Conservation (phyloP, 1,140 invertebrate species). For the Brachionus asplanchnoidis region DNA sequence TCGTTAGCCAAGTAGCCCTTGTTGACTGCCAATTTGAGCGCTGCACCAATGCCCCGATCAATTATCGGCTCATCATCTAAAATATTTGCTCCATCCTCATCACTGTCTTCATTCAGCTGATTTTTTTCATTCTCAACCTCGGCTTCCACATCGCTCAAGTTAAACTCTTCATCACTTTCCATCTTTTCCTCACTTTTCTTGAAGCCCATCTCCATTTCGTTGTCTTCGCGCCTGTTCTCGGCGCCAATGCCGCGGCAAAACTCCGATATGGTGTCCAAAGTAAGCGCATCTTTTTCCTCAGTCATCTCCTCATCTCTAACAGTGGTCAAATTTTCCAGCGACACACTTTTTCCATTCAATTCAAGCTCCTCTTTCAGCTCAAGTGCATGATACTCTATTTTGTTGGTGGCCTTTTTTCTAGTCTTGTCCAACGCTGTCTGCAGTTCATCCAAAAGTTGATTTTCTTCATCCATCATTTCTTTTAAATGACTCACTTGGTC, state of each 20-base stretch:
- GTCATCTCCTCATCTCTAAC: constrained; percentile 43
- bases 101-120: background rate
- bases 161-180: constrained; percentile 28
- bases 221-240: constrained; percentile 43
- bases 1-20: constrained; percentile 64
- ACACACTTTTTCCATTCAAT: constrained; percentile 43
- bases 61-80: constrained; percentile 90
- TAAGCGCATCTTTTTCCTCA: constrained; percentile 59
- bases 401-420: constrained; percentile 61
- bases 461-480: constrained; percentile 39
- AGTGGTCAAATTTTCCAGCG: constrained; percentile 39
- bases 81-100: constrained; percentile 60
- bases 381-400: constrained; percentile 53
- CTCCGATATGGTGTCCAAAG: constrained; percentile 87
- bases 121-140: constrained; percentile 49
- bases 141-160: background rate
- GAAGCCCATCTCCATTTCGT: constrained; percentile 45
- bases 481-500: constrained; percentile 42
- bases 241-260: constrained; percentile 92
- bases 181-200: background rate
- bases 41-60: constrained; percentile 82
- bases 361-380: constrained; percentile 44
- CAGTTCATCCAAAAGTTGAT: constrained; percentile 72
- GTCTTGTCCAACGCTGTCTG: constrained; percentile 70
- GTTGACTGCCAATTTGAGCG: constrained; percentile 81